phyloP scores from a whole-genome alignment of 2,888 invertebrate genomes.

The Drosophila merina region DNA sequence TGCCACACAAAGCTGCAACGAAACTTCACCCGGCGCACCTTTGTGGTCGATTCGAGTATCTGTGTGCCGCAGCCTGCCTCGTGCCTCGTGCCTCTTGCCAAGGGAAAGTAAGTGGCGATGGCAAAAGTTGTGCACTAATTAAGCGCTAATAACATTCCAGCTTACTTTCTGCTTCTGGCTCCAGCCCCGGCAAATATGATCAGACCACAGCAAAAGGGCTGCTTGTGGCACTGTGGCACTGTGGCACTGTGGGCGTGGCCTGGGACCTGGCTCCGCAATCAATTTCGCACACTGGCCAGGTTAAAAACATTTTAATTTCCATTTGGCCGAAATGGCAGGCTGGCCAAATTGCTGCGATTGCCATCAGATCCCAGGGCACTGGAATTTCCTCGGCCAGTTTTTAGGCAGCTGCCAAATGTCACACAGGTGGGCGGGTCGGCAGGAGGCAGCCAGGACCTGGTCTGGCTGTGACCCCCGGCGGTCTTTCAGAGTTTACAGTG shows the following conservation, averaged over 20 bases:
- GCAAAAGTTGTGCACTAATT: conserved; percentile 73
- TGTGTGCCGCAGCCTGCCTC: conserved; percentile 8
- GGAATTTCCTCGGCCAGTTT: conserved; percentile 64
- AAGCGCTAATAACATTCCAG: conserved; percentile 75
- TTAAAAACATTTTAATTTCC: conserved; percentile 67
- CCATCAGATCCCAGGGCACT: conserved; percentile 64
- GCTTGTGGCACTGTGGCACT: background rate
- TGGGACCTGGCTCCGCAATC: conserved; percentile 30
- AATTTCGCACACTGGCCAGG: conserved; percentile 38
- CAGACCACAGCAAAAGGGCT: conserved; percentile 20
- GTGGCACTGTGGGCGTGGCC: conserved; percentile 2
- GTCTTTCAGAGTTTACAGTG: conserved; percentile 11
- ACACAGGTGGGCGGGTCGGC: conserved; percentile 49
- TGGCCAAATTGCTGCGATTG: conserved; percentile 67
- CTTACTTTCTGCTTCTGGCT: conserved; percentile 52
- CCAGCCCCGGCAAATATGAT: conserved; percentile 17
- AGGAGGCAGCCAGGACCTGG: conserved; percentile 14
- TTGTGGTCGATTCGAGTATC: conserved; percentile 42
- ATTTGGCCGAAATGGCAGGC: conserved; percentile 59
- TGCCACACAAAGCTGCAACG: conserved; percentile 65
- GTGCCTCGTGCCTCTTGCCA: conserved; percentile 5
- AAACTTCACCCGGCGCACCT: conserved; percentile 63
- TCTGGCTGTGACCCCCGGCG: conserved; percentile 54
- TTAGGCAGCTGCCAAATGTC: conserved; percentile 76
- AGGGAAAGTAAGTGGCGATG: conserved; percentile 18